Evolutionary conservation across 1,140 invertebrate genomes (phyloP), one percentile per base, ranked within the genome.

Genomic region (Aphelenchoides avenae): DNA sequence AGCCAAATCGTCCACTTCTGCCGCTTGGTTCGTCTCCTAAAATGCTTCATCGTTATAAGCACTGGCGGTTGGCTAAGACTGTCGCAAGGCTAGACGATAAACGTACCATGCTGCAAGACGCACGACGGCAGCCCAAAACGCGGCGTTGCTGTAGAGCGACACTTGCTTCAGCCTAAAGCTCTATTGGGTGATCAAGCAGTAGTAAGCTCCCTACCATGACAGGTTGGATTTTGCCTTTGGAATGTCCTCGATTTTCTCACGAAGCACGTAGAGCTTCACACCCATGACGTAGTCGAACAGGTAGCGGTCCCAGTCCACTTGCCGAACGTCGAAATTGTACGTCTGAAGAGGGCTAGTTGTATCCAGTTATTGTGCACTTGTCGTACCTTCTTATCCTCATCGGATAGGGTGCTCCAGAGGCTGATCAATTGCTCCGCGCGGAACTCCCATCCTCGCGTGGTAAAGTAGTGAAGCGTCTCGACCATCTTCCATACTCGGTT

Each of bases 261-360:
- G 57, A 11, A 76, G 37, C n/a, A 75, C 22, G 51, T 68, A 75
- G 7, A 60, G 60, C 36, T 77, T 75, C 22, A 75, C 55, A 30
- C 73, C 73, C 68, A 75, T 77, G 6, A 75, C 40, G 53, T 75
- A 75, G 50, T 75, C 73, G 37, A 70, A 77, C 13, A 75, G 47
- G 52, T 75, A 75, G 3, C 51, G 34, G 33, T 74, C 70, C 73
- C 73, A 75, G 27, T 75, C 39, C 1, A 75, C 37, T 58, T 74
- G 64, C 7, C 75, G 65, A 24, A 75, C 49, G 47, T 75, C 73
- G 36, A 75, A 77, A 52, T 75, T 73, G 47, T 65, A 75, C 3
- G 57, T 42, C 71, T 71, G 18, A 57, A 75, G 18, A 43, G 9
- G 9, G 9, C 18, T 18, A 27, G 18, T 13, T 43, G 42, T 18